These are phyloP conservation scores for Mantis religiosa DNA, from an alignment of 2,888 invertebrate genomes.

Conservation along the genomic window DNA sequence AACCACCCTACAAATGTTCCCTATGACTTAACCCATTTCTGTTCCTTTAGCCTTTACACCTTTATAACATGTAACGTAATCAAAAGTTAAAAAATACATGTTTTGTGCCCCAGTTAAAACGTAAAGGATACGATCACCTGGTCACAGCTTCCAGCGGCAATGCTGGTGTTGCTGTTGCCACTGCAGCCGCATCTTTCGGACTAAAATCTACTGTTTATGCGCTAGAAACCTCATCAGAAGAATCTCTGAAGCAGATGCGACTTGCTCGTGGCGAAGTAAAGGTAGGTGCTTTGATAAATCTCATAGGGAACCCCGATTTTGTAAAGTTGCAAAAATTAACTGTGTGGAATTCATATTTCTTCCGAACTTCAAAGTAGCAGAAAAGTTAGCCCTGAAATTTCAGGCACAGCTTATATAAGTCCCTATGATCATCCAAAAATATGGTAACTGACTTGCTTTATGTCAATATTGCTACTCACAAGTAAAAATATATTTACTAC, in stretches of 20 bases:
- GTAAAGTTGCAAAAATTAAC: not conserved
- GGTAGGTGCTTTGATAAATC: slow-evolving; percentile 14
- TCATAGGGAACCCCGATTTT: not conserved
- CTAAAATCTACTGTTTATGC: slow-evolving; percentile 44
- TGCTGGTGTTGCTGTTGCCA: slow-evolving; percentile 49
- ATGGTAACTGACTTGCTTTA: slow-evolving; percentile 40
- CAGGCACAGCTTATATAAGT: slow-evolving; percentile 39
- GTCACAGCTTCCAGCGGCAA: slow-evolving; percentile 49
- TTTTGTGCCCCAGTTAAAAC: slow-evolving; percentile 28
- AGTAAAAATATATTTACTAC: too few relatives aligned
- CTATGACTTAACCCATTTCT: too few relatives aligned
- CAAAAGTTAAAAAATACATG: too few relatives aligned
- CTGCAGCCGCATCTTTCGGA: slow-evolving; percentile 41
- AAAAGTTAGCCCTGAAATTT: slow-evolving; percentile 31
- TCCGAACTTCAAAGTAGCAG: not conserved
- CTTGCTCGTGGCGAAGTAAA: slow-evolving; percentile 41
- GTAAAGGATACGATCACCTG: slow-evolving; percentile 35
- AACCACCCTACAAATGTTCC: too few relatives aligned
- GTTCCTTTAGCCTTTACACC: too few relatives aligned
- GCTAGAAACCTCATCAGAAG: slow-evolving; percentile 41
- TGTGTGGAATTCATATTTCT: not conserved
- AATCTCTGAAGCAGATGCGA: slow-evolving; percentile 39
- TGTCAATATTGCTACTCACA: too few relatives aligned
- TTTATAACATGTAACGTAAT: too few relatives aligned
- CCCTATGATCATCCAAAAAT: slow-evolving; percentile 48